Evolutionary conservation across 1,140 invertebrate genomes (phyloP).

Genomic region (Potamilus streckersoni): DNA sequence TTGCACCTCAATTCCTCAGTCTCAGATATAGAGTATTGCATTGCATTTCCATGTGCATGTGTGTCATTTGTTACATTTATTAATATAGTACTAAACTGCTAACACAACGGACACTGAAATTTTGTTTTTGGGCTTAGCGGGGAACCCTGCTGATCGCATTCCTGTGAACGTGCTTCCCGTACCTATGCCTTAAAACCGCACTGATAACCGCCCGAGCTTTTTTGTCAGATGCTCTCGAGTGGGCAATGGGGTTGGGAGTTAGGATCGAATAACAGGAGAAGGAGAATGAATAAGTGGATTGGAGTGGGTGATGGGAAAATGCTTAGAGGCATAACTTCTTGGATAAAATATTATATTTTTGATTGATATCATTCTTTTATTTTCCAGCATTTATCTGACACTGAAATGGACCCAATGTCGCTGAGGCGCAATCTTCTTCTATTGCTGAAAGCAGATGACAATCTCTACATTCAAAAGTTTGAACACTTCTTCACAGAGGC

Average conservation of each 20-base stretch:
- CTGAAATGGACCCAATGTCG: conserved; percentile 11
- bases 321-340: too few species aligned
- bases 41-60: too few species aligned
- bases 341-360: not conserved
- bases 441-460: conserved; percentile 15
- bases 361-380: not conserved
- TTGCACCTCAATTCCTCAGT: too few species aligned
- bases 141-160: too few species aligned
- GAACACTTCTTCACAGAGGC: conserved; percentile 24
- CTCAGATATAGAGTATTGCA: too few species aligned
- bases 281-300: too few species aligned
- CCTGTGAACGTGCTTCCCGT: too few species aligned
- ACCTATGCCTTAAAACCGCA: not conserved
- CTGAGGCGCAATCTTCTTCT: conserved; percentile 12
- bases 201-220: not conserved
- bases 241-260: not conserved
- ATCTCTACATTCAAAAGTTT: conserved; percentile 15
- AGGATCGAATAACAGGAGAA: not conserved
- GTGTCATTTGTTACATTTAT: too few species aligned
- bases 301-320: too few species aligned
- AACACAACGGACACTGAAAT: too few species aligned
- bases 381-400: conserved; percentile 18
- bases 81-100: too few species aligned
- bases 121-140: too few species aligned
- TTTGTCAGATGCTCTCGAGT: not conserved